These are phyloP conservation scores for Bombus pyrosoma DNA, from an alignment of 1,140 invertebrate species.

Conservation along the genomic window DNA sequence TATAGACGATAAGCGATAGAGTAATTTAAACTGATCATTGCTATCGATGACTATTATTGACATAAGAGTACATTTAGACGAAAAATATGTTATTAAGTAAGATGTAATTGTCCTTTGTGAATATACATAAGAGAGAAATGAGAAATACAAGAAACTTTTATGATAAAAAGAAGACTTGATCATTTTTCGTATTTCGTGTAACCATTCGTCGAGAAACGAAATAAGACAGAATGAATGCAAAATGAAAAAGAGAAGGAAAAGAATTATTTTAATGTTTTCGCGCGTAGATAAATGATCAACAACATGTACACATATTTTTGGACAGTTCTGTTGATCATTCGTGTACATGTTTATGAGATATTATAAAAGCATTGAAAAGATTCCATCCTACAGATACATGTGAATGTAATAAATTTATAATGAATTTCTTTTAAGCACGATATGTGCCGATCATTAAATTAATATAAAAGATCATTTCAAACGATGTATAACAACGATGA, in stretches of 20 bases:
- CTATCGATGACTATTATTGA: constrained; percentile 78
- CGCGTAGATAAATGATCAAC: neutral
- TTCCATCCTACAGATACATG: constrained; percentile 5
- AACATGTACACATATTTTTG: constrained; percentile 28
- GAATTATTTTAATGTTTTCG: constrained; percentile 8
- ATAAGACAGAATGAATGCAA: neutral
- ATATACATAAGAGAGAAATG: constrained; percentile 82
- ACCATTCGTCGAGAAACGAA: constrained; percentile 4
- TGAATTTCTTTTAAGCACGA: neutral
- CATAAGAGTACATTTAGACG: constrained; percentile 79
- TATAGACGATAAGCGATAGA: constrained; percentile 73
- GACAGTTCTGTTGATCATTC: constrained; percentile 8
- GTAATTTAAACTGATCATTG: constrained; percentile 66
- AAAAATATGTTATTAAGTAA: constrained; percentile 78
- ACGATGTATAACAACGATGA: neutral
- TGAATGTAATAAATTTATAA: constrained; percentile 1
- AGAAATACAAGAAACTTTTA: constrained; percentile 83
- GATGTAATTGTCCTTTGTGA: constrained; percentile 82
- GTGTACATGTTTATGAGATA: constrained; percentile 21
- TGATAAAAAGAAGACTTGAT: constrained; percentile 70
- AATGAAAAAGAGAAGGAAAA: neutral
- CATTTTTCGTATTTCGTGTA: constrained; percentile 39
- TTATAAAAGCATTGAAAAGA: neutral
- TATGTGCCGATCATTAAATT: neutral
- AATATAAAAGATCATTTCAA: neutral